Percentiles rank a stretch among this genome's conserved stretches.
These are phyloP conservation scores for Syngnathus acus DNA, from an alignment of 2,797 vertebrate species.

Conservation along the genomic window DNA sequence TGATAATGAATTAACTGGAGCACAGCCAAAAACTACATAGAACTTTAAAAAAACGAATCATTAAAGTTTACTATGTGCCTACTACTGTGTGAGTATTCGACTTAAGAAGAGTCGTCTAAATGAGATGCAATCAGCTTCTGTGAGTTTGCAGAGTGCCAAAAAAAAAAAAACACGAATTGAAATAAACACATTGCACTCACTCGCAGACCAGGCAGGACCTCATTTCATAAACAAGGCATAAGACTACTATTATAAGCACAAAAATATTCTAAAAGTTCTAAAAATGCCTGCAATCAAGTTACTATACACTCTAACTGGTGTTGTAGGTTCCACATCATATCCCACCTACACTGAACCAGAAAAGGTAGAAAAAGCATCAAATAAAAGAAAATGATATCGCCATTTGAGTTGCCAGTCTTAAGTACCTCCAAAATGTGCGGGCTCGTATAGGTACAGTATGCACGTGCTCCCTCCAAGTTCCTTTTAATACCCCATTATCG, in stretches of 20 bases:
- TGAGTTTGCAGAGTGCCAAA: background rate
- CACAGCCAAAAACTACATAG: background rate
- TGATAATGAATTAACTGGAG: background rate
- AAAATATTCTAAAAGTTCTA: too few species aligned
- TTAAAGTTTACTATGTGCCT: background rate
- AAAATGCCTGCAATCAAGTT: too few species aligned
- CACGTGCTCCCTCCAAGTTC: too few species aligned
- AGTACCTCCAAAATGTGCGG: too few species aligned
- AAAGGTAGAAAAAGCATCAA: background rate
- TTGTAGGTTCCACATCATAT: background rate
- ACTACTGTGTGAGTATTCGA: background rate
- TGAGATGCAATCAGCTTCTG: constrained; percentile 3
- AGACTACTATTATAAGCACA: background rate
- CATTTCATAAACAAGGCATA: background rate
- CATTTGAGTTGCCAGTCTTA: too few species aligned
- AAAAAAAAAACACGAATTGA: constrained; percentile 7
- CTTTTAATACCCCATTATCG: background rate
- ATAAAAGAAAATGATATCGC: too few species aligned
- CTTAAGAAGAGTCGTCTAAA: background rate
- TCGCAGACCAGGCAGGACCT: background rate
- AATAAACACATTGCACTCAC: background rate
- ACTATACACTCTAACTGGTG: background rate
- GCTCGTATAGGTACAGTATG: too few species aligned
- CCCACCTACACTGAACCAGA: background rate
- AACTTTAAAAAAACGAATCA: background rate